Evolutionary conservation across 2,888 invertebrate genomes (phyloP), one percentile per base, ranked within the genome.

Genomic region (Biston betularia): DNA sequence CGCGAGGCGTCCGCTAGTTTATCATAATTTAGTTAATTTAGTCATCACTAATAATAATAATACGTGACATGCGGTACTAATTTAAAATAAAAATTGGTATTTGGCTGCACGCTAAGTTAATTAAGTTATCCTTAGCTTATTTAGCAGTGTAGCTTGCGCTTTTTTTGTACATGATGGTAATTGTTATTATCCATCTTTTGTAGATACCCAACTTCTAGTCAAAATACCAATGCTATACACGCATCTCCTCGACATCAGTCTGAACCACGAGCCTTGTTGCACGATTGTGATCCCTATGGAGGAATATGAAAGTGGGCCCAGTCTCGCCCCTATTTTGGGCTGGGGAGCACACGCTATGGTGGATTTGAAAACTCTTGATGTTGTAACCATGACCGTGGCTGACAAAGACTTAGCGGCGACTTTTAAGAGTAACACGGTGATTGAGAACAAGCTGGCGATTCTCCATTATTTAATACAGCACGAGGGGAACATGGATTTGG

Each of bases 161-260:
- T 24, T 24, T 24, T 24, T 24, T 24, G 24, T 24, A 24, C 24
- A 24, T 3, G 24, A 24, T 24, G 3, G 3, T 24, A 24, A 24
- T 24, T 24, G 1, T 24, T 24, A 24, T 24, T 24, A 24, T 24
- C 24, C 1, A 24, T 24, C 24, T 24, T 24, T 24, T 24, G 1
- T 24, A 96, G 97, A 96, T 72, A 96, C 97, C 83, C 96, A 97
- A 77, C 95, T 98, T 82, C 87, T 98, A 44, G 97, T 98, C 0
- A 96, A 97, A 79, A 96, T 97, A 34, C 97, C 98, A 12, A 97
- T 96, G 81, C 94, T 97, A 40, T 98, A 98, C 89, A 96, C 97
- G 0, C 98, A 98, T 82, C 89, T 98, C 35, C 91, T 98, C 61
- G 98, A 98, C 90, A 96, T 98, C 55, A 97, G 97, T 5, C 90